phyloP scores from a whole-genome alignment of 2,797 vertebrate genomes.

The Orientallactaga sibirica region DNA sequence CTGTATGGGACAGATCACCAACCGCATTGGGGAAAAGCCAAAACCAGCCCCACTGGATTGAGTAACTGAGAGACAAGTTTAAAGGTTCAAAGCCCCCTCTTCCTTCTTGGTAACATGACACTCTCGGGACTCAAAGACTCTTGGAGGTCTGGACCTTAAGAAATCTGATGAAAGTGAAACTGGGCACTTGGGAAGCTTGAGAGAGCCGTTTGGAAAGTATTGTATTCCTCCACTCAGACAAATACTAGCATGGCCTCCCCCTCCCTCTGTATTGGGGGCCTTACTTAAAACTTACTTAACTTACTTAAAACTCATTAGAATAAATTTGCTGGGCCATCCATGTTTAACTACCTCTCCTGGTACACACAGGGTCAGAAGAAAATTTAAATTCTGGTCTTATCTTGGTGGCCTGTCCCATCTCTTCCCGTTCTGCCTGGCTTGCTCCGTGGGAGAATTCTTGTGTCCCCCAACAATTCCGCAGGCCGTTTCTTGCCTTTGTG shows the following conservation, averaged over 20 bases:
- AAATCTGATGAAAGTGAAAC: neutral
- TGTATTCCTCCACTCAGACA: neutral
- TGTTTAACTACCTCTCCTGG: neutral
- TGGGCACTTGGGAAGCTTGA: neutral
- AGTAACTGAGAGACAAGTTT: neutral
- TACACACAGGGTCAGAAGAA: neutral
- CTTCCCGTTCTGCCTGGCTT: neutral
- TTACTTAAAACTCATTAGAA: neutral
- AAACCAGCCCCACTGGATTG: neutral
- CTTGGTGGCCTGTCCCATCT: neutral
- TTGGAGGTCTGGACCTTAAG: neutral
- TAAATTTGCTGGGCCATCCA: neutral
- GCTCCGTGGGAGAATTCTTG: neutral
- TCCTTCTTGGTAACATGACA: neutral
- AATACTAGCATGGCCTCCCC: neutral
- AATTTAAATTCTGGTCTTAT: neutral
- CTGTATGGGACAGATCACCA: neutral
- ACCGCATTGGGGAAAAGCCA: neutral
- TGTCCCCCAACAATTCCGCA: neutral
- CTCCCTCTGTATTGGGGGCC: neutral
- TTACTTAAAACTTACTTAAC: neutral
- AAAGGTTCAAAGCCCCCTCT: constrained; percentile 19
- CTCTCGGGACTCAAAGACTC: neutral
- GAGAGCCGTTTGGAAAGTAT: neutral
- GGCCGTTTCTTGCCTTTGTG: neutral